Conservation (phyloP, 2,113 vertebrate species). For the Perognathus longimembris region DNA sequence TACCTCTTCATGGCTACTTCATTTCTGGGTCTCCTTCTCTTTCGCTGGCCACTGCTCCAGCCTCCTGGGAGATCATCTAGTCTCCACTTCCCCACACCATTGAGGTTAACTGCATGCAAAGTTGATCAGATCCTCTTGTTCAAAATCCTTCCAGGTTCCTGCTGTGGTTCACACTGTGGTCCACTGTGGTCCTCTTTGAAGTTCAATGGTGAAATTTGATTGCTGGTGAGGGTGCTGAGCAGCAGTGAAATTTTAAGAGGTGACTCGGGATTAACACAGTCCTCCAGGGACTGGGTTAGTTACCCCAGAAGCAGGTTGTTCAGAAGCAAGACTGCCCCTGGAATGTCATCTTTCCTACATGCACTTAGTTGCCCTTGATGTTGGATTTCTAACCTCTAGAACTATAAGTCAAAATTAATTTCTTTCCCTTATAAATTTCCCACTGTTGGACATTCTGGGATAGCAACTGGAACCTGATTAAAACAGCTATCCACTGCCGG, state of each 20-base stretch:
- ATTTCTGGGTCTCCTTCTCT: background rate
- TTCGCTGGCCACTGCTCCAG: background rate
- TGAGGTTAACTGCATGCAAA: background rate
- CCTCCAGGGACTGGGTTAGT: background rate
- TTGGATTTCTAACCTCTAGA: background rate
- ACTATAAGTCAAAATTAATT: background rate
- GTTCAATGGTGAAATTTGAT: background rate
- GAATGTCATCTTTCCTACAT: background rate
- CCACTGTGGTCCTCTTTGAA: background rate
- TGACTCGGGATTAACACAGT: background rate
- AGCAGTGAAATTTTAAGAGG: background rate
- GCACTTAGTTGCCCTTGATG: background rate
- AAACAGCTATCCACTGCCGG: background rate
- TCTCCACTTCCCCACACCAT: background rate
- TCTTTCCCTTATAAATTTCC: background rate
- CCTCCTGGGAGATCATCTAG: background rate
- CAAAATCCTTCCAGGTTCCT: background rate
- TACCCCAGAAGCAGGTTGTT: background rate
- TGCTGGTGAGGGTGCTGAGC: background rate
- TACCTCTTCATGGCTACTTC: background rate
- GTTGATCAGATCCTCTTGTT: background rate
- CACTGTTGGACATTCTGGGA: background rate
- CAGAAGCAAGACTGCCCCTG: background rate
- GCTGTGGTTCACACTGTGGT: background rate
- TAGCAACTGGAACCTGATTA: background rate